These are phyloP conservation scores for Hylia prasina DNA, from an alignment of 2,113 vertebrate genomes.

Conservation along the genomic window DNA sequence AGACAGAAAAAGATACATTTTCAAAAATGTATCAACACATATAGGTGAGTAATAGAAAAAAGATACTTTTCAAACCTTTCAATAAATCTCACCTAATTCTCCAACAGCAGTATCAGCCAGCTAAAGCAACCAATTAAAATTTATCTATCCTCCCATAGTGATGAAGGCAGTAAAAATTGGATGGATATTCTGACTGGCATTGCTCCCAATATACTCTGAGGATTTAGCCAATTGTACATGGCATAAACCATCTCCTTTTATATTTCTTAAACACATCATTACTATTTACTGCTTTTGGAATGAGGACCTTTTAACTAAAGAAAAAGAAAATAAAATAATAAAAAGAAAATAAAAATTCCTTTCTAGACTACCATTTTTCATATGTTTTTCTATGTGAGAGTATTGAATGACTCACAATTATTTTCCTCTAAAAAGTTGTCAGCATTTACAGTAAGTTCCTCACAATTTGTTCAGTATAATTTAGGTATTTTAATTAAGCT, in stretches of 20 bases:
- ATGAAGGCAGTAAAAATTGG: background rate
- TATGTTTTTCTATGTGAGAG: background rate
- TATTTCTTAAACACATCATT: background rate
- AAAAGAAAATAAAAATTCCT: background rate
- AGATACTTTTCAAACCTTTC: background rate
- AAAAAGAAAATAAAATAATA: background rate
- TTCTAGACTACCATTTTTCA: background rate
- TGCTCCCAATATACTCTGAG: background rate
- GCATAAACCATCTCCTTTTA: background rate
- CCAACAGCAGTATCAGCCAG: background rate
- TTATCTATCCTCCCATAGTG: background rate
- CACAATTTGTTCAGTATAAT: background rate
- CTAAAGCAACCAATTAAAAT: background rate
- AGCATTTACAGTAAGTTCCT: background rate
- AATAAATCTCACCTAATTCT: background rate
- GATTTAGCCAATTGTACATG: background rate
- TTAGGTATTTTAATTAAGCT: constrained; percentile 12
- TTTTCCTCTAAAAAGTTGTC: background rate
- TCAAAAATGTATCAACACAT: background rate
- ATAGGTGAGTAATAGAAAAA: background rate
- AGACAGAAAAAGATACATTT: background rate
- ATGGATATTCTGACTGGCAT: background rate
- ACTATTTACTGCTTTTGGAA: background rate
- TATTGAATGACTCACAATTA: background rate
- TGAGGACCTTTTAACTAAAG: background rate